Conservation (phyloP, 2,797 vertebrate genomes). For the Petrocephalus sullivani region DNA sequence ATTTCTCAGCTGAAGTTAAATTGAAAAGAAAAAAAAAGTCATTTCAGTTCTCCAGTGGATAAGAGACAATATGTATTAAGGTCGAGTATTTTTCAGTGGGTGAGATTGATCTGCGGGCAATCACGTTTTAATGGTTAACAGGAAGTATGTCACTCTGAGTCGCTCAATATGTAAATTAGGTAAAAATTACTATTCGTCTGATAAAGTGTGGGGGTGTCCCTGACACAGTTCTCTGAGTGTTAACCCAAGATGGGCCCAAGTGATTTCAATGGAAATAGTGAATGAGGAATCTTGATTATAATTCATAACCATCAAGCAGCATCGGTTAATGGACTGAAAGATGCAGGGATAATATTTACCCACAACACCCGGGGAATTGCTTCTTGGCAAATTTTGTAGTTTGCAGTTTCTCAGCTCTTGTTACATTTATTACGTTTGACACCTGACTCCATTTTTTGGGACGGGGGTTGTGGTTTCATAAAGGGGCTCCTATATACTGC, state of each 20-base stretch:
- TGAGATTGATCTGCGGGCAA: conserved; percentile 41
- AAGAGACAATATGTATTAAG: conserved; percentile 54
- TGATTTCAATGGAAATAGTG: background rate
- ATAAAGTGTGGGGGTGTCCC: background rate
- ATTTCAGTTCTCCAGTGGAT: conserved; percentile 49
- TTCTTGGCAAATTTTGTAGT: background rate
- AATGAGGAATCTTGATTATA: background rate
- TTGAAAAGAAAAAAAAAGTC: conserved; percentile 47
- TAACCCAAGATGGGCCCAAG: conserved; percentile 16
- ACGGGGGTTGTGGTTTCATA: background rate
- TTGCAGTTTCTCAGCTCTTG: background rate
- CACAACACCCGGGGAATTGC: background rate
- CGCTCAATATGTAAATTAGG: conserved; percentile 30
- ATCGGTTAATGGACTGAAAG: background rate
- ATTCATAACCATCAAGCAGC: background rate
- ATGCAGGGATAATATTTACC: background rate
- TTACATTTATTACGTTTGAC: background rate
- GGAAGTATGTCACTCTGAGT: conserved; percentile 43
- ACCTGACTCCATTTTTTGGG: background rate
- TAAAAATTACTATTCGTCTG: conserved; percentile 12
- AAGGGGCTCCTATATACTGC: background rate
- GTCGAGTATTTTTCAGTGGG: conserved; percentile 39
- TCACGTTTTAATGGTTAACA: conserved; percentile 36
- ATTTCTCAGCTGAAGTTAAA: conserved; percentile 38
- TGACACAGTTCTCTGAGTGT: conserved; percentile 18